phyloP scores from a whole-genome alignment of 2,113 vertebrate species.

The Pterophyllum scalare region DNA sequence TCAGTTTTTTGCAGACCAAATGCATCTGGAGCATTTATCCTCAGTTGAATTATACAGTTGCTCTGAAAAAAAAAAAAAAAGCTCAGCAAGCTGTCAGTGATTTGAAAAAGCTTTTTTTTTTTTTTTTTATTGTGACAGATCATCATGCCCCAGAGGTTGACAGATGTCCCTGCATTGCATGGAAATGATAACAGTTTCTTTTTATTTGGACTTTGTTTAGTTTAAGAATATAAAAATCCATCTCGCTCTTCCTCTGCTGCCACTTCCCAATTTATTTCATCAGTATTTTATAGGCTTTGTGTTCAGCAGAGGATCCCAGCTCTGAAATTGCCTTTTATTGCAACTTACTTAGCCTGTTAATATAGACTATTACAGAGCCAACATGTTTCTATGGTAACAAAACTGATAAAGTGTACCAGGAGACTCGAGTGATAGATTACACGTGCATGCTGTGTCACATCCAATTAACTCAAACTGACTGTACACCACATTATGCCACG shows the following conservation, averaged over 20 bases:
- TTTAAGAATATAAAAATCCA: conserved; percentile 67
- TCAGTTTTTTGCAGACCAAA: conserved; percentile 52
- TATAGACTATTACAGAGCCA: conserved; percentile 81
- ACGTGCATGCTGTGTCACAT: conserved; percentile 94
- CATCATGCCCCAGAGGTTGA: conserved; percentile 76
- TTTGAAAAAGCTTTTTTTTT: conserved; percentile 70
- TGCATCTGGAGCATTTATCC: conserved; percentile 66
- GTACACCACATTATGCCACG: conserved; percentile 90
- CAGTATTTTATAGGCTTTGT: conserved; percentile 76
- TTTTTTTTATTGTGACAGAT: conserved; percentile 75
- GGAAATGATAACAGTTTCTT: conserved; percentile 59
- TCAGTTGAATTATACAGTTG: conserved; percentile 47
- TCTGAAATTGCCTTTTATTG: conserved; percentile 83
- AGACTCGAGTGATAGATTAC: conserved; percentile 91
- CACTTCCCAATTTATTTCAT: conserved; percentile 75
- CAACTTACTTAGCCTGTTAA: conserved; percentile 85
- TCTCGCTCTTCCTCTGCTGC: conserved; percentile 42
- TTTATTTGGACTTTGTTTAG: conserved; percentile 73
- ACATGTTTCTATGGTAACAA: conserved; percentile 87
- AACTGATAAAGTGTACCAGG: conserved; percentile 87
- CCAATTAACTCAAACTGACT: conserved; percentile 98
- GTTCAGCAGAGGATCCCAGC: conserved; percentile 74
- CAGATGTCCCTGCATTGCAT: conserved; percentile 66
- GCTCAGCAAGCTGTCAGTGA: conserved; percentile 67
- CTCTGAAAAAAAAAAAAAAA: conserved; percentile 37